phyloP scores from a whole-genome alignment of 1,140 invertebrate genomes.

The Kradibia gibbosae region DNA sequence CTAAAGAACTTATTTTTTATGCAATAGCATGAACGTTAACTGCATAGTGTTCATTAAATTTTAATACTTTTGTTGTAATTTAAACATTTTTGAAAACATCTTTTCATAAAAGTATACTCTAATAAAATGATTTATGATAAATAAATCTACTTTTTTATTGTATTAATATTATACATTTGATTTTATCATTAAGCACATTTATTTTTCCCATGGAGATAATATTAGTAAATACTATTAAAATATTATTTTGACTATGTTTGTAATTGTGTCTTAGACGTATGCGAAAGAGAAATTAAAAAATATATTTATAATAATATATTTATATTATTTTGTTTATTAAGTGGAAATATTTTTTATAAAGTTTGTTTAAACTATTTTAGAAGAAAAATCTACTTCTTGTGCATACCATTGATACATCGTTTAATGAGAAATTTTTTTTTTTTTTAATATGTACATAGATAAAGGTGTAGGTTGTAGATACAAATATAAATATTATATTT shows the following conservation, averaged over 20 bases:
- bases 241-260: background rate
- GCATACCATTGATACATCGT: background rate
- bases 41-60: background rate
- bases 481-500: background rate
- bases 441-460: no score
- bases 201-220: background rate
- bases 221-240: background rate
- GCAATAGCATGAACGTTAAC: constrained; percentile 20
- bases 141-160: constrained; percentile 13
- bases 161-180: background rate
- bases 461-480: no score
- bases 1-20: constrained; percentile 26
- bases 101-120: constrained; percentile 23
- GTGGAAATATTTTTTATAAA: background rate
- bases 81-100: constrained; percentile 3
- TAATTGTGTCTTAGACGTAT: background rate
- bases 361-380: background rate
- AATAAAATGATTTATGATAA: constrained; percentile 48
- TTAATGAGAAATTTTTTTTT: constrained; percentile 11
- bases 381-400: constrained; percentile 3
- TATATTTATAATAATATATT: background rate
- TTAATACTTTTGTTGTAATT: constrained; percentile 33
- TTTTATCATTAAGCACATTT: background rate
- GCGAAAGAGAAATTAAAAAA: background rate
- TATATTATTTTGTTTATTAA: background rate